These are phyloP conservation scores for Atta texana DNA, from an alignment of 1,140 invertebrate species.

Conservation along the genomic window DNA sequence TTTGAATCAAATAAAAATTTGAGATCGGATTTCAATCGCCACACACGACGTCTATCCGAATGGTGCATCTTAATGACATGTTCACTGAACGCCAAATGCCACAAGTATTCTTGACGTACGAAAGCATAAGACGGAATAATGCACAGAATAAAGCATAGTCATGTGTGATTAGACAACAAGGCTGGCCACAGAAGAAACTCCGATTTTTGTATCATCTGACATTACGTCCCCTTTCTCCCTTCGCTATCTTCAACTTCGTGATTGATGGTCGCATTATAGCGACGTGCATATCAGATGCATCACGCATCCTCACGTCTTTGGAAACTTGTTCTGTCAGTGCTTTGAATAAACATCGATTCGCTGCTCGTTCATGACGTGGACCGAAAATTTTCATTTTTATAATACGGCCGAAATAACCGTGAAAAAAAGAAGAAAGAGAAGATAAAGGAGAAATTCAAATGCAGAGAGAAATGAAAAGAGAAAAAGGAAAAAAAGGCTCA, in stretches of 20 bases:
- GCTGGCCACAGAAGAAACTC: neutral
- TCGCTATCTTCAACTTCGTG: constrained; percentile 13
- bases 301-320: constrained; percentile 24
- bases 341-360: constrained; percentile 62
- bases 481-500: neutral
- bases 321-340: constrained; percentile 71
- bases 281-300: constrained; percentile 26
- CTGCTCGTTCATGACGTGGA: constrained; percentile 6
- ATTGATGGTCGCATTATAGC: constrained; percentile 43
- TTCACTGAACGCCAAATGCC: neutral
- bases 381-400: constrained; percentile 63
- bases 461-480: neutral
- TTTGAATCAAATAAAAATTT: neutral
- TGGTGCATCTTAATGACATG: neutral
- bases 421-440: neutral
- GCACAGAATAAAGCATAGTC: constrained; percentile 7
- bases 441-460: constrained; percentile 57
- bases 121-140: constrained; percentile 21
- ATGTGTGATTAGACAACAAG: neutral
- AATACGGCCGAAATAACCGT: neutral
- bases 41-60: neutral
- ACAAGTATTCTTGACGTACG: neutral
- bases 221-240: neutral
- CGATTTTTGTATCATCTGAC: neutral
- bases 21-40: neutral